phyloP scores from a whole-genome alignment of 2,888 invertebrate genomes.

The Plagiodera versicolora region DNA sequence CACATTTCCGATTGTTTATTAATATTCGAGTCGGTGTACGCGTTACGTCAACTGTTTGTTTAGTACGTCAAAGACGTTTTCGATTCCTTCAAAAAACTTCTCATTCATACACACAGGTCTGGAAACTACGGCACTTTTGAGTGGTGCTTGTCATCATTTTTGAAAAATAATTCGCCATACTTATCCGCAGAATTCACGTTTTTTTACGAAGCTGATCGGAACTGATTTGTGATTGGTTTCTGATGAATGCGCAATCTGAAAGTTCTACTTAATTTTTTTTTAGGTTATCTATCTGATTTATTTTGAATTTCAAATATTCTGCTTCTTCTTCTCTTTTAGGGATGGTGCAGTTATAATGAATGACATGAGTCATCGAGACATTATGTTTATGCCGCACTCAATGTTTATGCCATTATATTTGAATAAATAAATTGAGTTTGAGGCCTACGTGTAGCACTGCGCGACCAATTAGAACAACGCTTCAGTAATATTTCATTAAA shows the following conservation, averaged over 20 bases:
- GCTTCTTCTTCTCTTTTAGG: not conserved
- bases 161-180: too few species aligned
- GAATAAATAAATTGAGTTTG: slow-evolving; percentile 47
- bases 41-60: not conserved
- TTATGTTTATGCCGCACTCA: slow-evolving; percentile 19
- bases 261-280: not conserved
- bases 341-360: slow-evolving; percentile 11
- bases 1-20: not conserved
- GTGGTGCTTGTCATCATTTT: too few species aligned
- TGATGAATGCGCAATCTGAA: too few species aligned
- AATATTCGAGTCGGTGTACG: not conserved
- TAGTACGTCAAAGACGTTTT: too few species aligned
- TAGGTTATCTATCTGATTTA: not conserved
- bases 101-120: too few species aligned
- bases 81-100: too few species aligned
- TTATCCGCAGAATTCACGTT: too few species aligned
- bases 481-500: slow-evolving; percentile 5
- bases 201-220: too few species aligned
- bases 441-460: slow-evolving; percentile 36
- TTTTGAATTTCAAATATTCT: too few species aligned
- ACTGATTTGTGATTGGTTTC: too few species aligned
- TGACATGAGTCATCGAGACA: slow-evolving; percentile 11
- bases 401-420: slow-evolving; percentile 46
- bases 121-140: too few species aligned
- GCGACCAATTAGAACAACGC: slow-evolving; percentile 39